phyloP scores from a whole-genome alignment of 1,140 invertebrate species.

The Araneus ventricosus region DNA sequence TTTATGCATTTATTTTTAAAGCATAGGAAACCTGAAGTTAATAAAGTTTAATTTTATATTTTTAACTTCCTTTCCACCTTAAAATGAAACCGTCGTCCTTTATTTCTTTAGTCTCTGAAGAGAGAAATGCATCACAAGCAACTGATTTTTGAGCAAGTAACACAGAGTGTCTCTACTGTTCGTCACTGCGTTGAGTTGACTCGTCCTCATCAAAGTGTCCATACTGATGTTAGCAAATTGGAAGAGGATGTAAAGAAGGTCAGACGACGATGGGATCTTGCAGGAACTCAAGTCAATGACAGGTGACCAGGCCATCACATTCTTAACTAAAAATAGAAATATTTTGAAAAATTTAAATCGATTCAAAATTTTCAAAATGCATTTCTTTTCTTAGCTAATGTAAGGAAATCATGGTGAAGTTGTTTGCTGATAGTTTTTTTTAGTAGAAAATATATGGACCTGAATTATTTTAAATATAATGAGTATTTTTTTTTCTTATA shows the following conservation, averaged over 20 bases:
- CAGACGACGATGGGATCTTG: constrained; percentile 93
- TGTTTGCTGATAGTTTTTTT: no score
- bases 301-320: constrained; percentile 82
- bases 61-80: background rate
- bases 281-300: constrained; percentile 94
- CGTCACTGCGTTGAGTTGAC: constrained; percentile 92
- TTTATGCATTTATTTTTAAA: no score
- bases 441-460: no score
- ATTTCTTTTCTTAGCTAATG: no score
- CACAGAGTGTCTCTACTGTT: constrained; percentile 92
- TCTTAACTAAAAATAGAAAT: background rate
- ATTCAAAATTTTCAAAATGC: no score
- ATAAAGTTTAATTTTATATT: background rate
- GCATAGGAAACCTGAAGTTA: no score
- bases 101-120: constrained; percentile 74
- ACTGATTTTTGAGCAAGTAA: constrained; percentile 92
- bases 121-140: constrained; percentile 91
- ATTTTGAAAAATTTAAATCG: background rate
- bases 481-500: no score
- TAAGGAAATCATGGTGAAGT: no score
- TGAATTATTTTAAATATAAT: no score
- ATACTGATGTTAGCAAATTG: constrained; percentile 93
- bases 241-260: constrained; percentile 95
- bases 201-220: constrained; percentile 85
- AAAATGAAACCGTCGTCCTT: background rate